Evolutionary conservation across 2,888 invertebrate species (phyloP).

Genomic region (Cephus runcator): DNA sequence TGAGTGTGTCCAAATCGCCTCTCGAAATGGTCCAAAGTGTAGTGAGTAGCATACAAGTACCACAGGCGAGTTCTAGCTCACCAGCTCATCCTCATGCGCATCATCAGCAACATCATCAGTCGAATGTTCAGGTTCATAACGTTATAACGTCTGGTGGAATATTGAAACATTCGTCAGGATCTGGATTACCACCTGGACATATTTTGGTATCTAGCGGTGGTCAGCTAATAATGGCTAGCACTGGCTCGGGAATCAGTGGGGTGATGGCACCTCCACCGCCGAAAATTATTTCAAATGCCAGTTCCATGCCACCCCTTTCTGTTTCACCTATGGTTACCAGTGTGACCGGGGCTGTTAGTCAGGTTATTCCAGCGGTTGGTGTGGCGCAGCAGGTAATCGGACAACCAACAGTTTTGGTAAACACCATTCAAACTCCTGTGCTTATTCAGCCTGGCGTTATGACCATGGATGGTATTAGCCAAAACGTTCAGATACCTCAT

Average conservation of each 20-base stretch:
- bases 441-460: conserved; percentile 83
- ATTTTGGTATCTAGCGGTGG: conserved; percentile 82
- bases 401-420: conserved; percentile 83
- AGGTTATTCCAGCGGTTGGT: conserved; percentile 74
- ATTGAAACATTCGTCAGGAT: conserved; percentile 66
- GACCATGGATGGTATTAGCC: conserved; percentile 80
- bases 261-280: conserved; percentile 75
- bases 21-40: conserved; percentile 83
- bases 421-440: conserved; percentile 81
- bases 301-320: conserved; percentile 71
- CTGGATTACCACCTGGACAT: conserved; percentile 72
- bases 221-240: conserved; percentile 76
- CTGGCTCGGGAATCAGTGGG: conserved; percentile 66
- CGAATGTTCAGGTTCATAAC: conserved; percentile 56
- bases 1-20: conserved; percentile 71
- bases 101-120: conserved; percentile 48
- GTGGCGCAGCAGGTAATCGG: conserved; percentile 76
- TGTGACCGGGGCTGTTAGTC: conserved; percentile 74
- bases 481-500: conserved; percentile 77
- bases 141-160: conserved; percentile 60
- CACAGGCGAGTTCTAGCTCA: conserved; percentile 64
- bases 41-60: conserved; percentile 76
- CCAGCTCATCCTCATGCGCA: conserved; percentile 25
- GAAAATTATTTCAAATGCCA: conserved; percentile 64
- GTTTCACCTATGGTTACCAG: conserved; percentile 74